Evolutionary conservation across 2,888 invertebrate genomes (phyloP).

Genomic region (Drosophila phalerata): DNA sequence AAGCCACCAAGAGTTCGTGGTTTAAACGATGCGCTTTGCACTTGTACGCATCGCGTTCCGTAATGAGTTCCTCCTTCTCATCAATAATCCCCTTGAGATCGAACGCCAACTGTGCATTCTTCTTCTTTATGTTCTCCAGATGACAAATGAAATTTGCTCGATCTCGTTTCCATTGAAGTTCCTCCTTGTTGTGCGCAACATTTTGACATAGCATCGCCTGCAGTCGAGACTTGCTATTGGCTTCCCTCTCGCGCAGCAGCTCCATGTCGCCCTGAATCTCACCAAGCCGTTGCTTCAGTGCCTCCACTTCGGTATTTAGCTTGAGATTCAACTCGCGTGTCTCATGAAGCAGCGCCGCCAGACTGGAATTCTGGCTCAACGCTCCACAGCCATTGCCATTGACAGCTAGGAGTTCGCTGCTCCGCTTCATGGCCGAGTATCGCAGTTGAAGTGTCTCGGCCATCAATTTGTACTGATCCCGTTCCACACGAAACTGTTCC

Average conservation of each 20-base stretch:
- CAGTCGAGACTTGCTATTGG: constrained; percentile 47
- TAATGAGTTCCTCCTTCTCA: constrained; percentile 93
- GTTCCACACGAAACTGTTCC: constrained; percentile 91
- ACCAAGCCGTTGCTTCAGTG: constrained; percentile 89
- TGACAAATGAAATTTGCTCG: constrained; percentile 84
- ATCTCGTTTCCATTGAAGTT: constrained; percentile 83
- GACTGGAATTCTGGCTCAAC: constrained; percentile 84
- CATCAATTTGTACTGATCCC: constrained; percentile 92
- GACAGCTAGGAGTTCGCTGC: constrained; percentile 68
- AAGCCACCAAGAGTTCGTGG: constrained; percentile 91
- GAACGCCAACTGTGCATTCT: constrained; percentile 90
- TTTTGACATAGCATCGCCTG: constrained; percentile 47
- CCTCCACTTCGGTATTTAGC: constrained; percentile 88
- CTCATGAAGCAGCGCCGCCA: constrained; percentile 87
- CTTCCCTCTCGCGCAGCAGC: constrained; percentile 86
- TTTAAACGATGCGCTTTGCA: constrained; percentile 93
- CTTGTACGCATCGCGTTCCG: constrained; percentile 93
- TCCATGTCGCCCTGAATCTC: constrained; percentile 90
- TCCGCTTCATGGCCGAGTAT: constrained; percentile 86
- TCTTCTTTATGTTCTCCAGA: constrained; percentile 84
- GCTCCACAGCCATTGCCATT: constrained; percentile 59
- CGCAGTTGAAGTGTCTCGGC: constrained; percentile 91
- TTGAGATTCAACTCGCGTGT: constrained; percentile 88
- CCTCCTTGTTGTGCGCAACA: constrained; percentile 69
- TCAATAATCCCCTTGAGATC: constrained; percentile 92